These are phyloP conservation scores for Drosophila arizonae DNA, from an alignment of 1,140 invertebrate genomes.

Conservation along the genomic window DNA sequence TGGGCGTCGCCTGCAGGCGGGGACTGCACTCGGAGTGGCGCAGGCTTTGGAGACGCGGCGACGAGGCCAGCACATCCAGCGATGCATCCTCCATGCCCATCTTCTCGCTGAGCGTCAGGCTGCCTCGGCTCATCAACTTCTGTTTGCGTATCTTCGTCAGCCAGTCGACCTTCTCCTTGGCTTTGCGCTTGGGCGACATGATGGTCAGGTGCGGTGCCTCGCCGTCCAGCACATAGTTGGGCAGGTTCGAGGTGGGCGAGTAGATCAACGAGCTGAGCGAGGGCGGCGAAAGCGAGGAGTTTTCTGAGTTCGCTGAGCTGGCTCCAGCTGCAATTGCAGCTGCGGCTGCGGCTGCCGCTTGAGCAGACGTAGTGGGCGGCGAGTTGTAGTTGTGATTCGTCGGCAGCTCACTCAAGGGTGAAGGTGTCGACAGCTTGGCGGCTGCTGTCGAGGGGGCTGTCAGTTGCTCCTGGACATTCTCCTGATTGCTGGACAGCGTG, in stretches of 20 bases:
- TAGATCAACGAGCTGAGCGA: conserved; percentile 70
- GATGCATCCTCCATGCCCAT: conserved; percentile 51
- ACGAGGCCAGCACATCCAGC: conserved; percentile 60
- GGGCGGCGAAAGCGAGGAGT: neutral
- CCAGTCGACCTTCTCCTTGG: conserved; percentile 88
- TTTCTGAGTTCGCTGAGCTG: too few relatives aligned
- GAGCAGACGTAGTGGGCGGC: conserved; percentile 61
- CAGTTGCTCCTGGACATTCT: conserved; percentile 36
- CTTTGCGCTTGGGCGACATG: conserved; percentile 87
- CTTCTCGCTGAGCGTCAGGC: conserved; percentile 68
- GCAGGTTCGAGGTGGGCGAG: conserved; percentile 89
- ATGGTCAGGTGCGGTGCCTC: conserved; percentile 88
- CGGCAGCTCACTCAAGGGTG: conserved; percentile 67
- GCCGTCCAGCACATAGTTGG: conserved; percentile 90
- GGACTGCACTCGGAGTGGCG: conserved; percentile 74
- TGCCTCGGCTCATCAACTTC: conserved; percentile 74
- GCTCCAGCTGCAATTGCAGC: neutral
- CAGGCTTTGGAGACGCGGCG: conserved; percentile 69
- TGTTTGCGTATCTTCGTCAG: conserved; percentile 87
- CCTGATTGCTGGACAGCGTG: conserved; percentile 58
- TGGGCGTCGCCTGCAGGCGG: conserved; percentile 50
- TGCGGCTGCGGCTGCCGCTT: conserved; percentile 10
- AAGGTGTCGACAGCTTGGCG: conserved; percentile 28
- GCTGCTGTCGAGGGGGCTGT: too few relatives aligned
- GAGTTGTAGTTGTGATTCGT: conserved; percentile 65